Evolutionary conservation across 1,140 invertebrate genomes (phyloP).

Genomic region (Brachionus rubens): DNA sequence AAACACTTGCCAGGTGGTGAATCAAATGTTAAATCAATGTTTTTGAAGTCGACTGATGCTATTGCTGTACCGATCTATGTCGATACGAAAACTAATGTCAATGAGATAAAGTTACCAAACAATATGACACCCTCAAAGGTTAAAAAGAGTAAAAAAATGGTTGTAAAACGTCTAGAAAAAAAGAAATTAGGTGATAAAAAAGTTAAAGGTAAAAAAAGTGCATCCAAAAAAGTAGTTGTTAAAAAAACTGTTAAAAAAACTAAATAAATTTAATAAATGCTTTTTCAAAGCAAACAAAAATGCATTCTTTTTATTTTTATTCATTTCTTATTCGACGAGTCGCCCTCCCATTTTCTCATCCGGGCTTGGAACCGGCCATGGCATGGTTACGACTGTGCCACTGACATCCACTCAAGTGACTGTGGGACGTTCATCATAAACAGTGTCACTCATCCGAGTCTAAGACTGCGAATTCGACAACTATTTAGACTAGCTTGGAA

Average conservation of each 20-base stretch:
- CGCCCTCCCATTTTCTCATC: too few relatives aligned
- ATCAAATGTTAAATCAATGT: constrained; percentile 28
- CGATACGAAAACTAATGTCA: background rate
- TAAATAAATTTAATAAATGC: background rate
- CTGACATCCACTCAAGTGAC: too few relatives aligned
- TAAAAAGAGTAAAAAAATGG: constrained; percentile 33
- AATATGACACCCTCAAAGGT: constrained; percentile 43
- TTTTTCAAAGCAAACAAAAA: constrained; percentile 8
- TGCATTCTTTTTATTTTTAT: too few relatives aligned
- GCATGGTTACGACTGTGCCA: too few relatives aligned
- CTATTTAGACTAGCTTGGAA: too few relatives aligned
- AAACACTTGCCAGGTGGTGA: constrained; percentile 43
- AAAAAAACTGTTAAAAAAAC: background rate
- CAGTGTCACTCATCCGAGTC: too few relatives aligned
- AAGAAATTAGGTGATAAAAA: background rate
- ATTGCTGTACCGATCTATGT: constrained; percentile 19
- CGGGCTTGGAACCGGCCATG: too few relatives aligned
- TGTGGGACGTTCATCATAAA: too few relatives aligned
- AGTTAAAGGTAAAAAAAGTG: background rate
- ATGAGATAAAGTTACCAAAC: constrained; percentile 30
- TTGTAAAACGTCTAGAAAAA: constrained; percentile 4
- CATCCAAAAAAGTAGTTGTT: background rate
- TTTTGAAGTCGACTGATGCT: constrained; percentile 28
- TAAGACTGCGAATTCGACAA: too few relatives aligned
- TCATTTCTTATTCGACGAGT: too few relatives aligned